Evolutionary conservation across 2,797 vertebrate species (phyloP).

Genomic region (Ctenosaura bakeri): DNA sequence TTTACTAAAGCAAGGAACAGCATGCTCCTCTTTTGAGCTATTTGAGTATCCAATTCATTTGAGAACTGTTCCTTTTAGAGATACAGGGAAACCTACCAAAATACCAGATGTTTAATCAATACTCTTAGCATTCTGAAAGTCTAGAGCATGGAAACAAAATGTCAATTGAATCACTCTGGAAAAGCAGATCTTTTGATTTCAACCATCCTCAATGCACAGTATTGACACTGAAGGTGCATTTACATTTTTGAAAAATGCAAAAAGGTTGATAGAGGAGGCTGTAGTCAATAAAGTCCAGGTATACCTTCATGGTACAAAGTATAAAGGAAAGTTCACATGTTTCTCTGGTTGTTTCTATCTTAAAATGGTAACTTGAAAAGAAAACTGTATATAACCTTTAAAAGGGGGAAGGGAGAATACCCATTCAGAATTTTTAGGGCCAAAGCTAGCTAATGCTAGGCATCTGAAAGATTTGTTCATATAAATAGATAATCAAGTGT

Average conservation of each 20-base stretch:
- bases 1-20: constrained; percentile 67
- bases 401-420: neutral
- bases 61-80: constrained; percentile 76
- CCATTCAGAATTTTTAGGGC: neutral
- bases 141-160: constrained; percentile 72
- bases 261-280: constrained; percentile 59
- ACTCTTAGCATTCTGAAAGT: constrained; percentile 76
- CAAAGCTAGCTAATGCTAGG: neutral
- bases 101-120: constrained; percentile 79
- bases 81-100: constrained; percentile 74
- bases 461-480: neutral
- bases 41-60: constrained; percentile 72
- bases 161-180: constrained; percentile 63
- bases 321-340: constrained; percentile 25
- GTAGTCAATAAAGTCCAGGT: constrained; percentile 54
- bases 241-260: constrained; percentile 62
- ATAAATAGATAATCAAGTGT: neutral
- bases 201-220: constrained; percentile 60
- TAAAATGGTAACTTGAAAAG: constrained; percentile 4
- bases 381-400: constrained; percentile 11
- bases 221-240: constrained; percentile 63
- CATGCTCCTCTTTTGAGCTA: constrained; percentile 64
- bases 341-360: constrained; percentile 26
- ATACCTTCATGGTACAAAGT: constrained; percentile 50
- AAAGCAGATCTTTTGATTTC: constrained; percentile 69